Evolutionary conservation across 2,113 vertebrate genomes (phyloP), one percentile per base, ranked within the genome.

Genomic region (Mormyrus lacerda): DNA sequence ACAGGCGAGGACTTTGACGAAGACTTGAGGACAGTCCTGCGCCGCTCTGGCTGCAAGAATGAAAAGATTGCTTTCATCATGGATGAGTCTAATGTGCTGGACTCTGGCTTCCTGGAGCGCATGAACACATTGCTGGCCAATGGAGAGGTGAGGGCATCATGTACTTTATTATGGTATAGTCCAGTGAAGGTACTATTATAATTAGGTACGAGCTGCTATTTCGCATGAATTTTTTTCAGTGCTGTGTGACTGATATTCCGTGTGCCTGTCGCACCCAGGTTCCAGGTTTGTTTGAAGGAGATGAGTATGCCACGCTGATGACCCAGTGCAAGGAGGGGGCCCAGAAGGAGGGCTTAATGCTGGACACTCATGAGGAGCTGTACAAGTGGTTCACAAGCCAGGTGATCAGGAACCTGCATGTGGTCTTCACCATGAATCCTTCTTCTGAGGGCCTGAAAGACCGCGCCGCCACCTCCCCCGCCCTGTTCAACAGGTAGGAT

Each of bases 331-430:
- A 99, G 92, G 98, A 99, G 93, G 98, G 98, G 15, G 98, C 98
- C 1, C 98, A 99, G 95, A 99, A 99, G 90, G 98, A 99, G 93
- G 98, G 98, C 4, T 93, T 99, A 91, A 99, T 99, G 98, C 96
- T 99, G 73, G 98, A 99, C 94, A 99, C 98, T 0, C 98, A 99
- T 0, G 98, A 99, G 92, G 98, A 99, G 90, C 96, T 99, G 10
- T 99, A 99, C 93, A 98, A 97, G 90, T 99, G 98, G 98, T 99
- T 99, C 95, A 98, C 98, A 51, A 99, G 98, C 93, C 98, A 99
- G 93, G 98, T 99, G 88, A 99, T 99, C 94, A 97, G 98, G 91
- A 99, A 99, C 94, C 97, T 99, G 51, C 98, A 99, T 5, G 98
- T 99, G 1, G 98, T 99, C 90, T 99, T 99, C 95, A 99, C 98